Percentiles rank a stretch among this genome's conserved stretches.
Evolutionary conservation across 2,113 vertebrate genomes (phyloP).

Genomic region (Sturnira hondurensis): DNA sequence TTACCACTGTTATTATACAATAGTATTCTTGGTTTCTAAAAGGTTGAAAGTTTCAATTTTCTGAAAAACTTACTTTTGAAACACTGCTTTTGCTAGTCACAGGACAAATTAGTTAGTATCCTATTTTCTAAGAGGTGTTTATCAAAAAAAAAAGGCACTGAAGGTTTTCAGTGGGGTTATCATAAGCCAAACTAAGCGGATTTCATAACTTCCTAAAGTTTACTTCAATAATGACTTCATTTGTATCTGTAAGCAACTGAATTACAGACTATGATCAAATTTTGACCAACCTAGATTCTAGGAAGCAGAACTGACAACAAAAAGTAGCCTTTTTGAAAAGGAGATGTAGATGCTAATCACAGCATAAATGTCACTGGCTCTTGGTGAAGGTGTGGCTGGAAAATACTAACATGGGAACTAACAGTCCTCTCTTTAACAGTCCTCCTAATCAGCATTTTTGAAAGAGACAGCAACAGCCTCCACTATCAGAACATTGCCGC

Average conservation of each 20-base stretch:
- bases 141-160: neutral
- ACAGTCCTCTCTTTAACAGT: neutral
- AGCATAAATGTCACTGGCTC: neutral
- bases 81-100: neutral
- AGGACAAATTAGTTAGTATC: neutral
- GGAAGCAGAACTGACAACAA: neutral
- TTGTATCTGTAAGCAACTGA: constrained; percentile 30
- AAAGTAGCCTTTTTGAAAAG: constrained; percentile 30
- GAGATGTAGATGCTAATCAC: constrained; percentile 36
- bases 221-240: constrained; percentile 37
- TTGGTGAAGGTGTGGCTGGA: constrained; percentile 27
- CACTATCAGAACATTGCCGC: neutral
- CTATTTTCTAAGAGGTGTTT: neutral
- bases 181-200: constrained; percentile 13
- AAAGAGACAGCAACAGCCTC: neutral
- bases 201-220: constrained; percentile 38
- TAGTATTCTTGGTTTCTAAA: constrained; percentile 7
- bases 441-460: constrained; percentile 7
- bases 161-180: neutral
- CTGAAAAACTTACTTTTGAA: constrained; percentile 37
- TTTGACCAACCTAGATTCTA: constrained; percentile 16
- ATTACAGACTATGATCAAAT: constrained; percentile 1
- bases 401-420: constrained; percentile 34
- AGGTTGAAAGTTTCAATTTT: constrained; percentile 26
- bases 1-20: neutral